Base-by-base conservation (phyloP, 2,888 invertebrate genomes). In the Myopa tessellatipennis region DNA sequence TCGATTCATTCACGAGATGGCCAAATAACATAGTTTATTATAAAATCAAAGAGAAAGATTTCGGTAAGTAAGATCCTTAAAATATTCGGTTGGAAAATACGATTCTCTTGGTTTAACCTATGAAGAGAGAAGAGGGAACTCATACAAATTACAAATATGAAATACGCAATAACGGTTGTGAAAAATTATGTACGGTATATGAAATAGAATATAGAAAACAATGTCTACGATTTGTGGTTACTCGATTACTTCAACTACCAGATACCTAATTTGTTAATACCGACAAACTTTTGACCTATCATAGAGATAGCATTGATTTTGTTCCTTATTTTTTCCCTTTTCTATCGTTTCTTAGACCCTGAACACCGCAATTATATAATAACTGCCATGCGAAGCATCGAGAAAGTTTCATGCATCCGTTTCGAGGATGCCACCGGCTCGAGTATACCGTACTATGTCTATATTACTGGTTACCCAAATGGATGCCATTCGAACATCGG, bases 401-500 rank as follows among this genome's bases (percentile, higher is more conserved):
- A 95, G 84, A 91, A 91, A 12, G 90, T 92, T 81, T 95, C 95
- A 0, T 95, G 95, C 83, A 90, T 95, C 12, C 90, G 91, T 77
- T 95, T 95, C 85, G 91, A 92, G 18, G 92, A 92, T 0, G 91
- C 92, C 82, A 90, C 89, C 0, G 90, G 91, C 0, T 80, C 89
- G 0, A 90, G 91, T 1, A 26, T 3, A 4, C n/a, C 18, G 52
- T 7, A 82, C 68, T 88, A 82, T 77, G 82, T 88, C 12, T 84
- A 83, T 65, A 85, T 88, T 1, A 85, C 85, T 0, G 85, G 84
- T 0, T 71, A 80, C 0, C 16, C 40, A 0, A 69, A 92, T 0
- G 95, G 95, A 0, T 95, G 95, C 84, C 95, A 93, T 92, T 95
- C 95, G 12, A 92, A 92, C 77, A 94, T 95, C 0, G 95, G 95